phyloP scores from a whole-genome alignment of 2,113 vertebrate species.

The Ibidorhyncha struthersii region DNA sequence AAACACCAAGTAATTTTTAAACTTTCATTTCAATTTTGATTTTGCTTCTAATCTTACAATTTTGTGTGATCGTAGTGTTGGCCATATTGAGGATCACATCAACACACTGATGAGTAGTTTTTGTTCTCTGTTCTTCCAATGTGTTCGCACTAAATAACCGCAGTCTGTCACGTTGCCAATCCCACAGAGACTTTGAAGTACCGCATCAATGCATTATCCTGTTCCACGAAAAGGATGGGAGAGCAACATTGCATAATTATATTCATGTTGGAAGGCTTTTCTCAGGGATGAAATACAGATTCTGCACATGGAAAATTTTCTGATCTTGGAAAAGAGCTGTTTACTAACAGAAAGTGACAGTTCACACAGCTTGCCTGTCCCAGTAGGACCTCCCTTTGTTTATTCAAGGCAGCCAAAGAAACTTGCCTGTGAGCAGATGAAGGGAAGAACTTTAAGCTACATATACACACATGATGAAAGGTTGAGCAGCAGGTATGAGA shows the following conservation, averaged over 20 bases:
- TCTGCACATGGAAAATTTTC: neutral
- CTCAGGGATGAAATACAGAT: neutral
- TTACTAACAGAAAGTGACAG: neutral
- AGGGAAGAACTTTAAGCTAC: neutral
- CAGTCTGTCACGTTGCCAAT: neutral
- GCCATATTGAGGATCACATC: neutral
- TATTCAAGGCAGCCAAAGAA: neutral
- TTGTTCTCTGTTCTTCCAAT: neutral
- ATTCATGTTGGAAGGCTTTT: neutral
- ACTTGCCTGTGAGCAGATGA: neutral
- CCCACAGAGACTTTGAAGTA: neutral
- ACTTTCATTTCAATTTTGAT: neutral
- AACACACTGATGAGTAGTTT: neutral
- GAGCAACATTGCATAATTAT: neutral
- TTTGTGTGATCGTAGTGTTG: neutral
- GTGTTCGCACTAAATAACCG: neutral
- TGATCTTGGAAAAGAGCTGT: neutral
- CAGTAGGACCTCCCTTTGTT: neutral
- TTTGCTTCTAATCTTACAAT: neutral
- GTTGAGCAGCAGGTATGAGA: neutral
- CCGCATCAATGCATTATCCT: neutral
- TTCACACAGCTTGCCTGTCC: neutral
- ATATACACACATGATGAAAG: neutral
- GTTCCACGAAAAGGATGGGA: neutral
- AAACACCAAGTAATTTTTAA: neutral